Conservation (phyloP, 2,113 vertebrate species). For the Geococcyx californianus region DNA sequence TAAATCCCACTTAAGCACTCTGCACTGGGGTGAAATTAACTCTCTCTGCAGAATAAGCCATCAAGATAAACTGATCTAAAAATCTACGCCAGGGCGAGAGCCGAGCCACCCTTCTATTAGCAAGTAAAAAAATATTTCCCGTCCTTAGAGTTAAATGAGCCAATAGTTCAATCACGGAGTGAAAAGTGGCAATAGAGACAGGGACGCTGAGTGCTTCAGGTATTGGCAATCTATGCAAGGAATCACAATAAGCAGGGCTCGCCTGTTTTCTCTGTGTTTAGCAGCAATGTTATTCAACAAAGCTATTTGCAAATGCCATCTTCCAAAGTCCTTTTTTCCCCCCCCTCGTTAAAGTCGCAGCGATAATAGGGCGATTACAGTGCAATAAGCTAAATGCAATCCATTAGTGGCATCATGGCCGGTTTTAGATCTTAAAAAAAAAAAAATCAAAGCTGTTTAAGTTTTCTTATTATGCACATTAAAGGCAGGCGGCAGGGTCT, state of each 20-base stretch:
- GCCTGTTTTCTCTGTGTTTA: slow-evolving; percentile 6
- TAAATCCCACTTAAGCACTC: slow-evolving; percentile 48
- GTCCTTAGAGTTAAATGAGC: slow-evolving; percentile 60
- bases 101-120: slow-evolving; percentile 42
- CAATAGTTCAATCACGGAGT: slow-evolving; percentile 52
- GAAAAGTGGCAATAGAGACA: slow-evolving; percentile 7
- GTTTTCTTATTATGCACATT: slow-evolving; percentile 69
- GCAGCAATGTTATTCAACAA: slow-evolving; percentile 49
- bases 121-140: slow-evolving; percentile 69
- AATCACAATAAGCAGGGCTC: slow-evolving; percentile 43
- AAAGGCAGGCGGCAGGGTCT: slow-evolving; percentile 33
- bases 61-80: slow-evolving; percentile 51
- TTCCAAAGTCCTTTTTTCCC: slow-evolving; percentile 30
- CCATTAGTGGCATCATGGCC: slow-evolving; percentile 47
- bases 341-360: slow-evolving; percentile 47
- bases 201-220: slow-evolving; percentile 38
- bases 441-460: slow-evolving; percentile 55
- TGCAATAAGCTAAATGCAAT: slow-evolving; percentile 59
- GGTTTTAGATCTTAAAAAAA: slow-evolving; percentile 32
- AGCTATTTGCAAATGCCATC: slow-evolving; percentile 55
- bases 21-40: slow-evolving; percentile 34
- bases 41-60: slow-evolving; percentile 41
- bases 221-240: slow-evolving; percentile 55
- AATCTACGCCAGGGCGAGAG: slow-evolving; percentile 9
- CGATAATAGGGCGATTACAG: slow-evolving; percentile 65